Evolutionary conservation across 2,113 vertebrate genomes (phyloP).

Genomic region (Cyphomyrus discorhynchus): DNA sequence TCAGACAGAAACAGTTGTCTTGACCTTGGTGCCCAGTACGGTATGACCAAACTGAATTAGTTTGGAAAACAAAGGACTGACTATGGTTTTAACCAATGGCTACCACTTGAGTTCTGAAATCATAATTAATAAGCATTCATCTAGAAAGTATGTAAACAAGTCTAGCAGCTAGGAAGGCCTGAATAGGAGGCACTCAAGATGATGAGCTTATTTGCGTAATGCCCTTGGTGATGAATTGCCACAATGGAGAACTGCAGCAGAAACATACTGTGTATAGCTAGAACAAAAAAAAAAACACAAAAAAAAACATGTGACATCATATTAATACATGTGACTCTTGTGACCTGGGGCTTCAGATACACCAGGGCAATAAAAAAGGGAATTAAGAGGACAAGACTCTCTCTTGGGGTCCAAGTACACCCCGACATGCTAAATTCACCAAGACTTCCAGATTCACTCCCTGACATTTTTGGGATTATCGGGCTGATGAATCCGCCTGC

Average conservation of each 20-base stretch:
- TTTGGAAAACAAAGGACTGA: not conserved
- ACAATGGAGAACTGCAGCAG: not conserved
- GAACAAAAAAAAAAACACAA: not conserved
- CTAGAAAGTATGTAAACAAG: not conserved
- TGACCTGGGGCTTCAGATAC: not conserved
- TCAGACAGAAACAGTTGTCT: not conserved
- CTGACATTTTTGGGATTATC: not conserved
- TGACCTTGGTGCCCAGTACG: not conserved
- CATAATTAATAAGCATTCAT: not conserved
- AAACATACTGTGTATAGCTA: not conserved
- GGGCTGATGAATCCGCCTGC: not conserved
- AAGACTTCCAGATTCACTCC: not conserved
- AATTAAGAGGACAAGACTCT: not conserved
- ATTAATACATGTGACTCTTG: not conserved
- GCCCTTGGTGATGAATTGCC: not conserved
- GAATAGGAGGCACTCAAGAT: not conserved
- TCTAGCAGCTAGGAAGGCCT: not conserved
- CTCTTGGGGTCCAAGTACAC: not conserved
- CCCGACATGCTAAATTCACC: not conserved
- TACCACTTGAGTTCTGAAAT: not conserved
- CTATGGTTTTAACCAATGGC: not conserved
- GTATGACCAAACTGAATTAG: not conserved
- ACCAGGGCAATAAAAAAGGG: not conserved
- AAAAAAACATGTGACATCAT: not conserved
- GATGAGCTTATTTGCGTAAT: not conserved